These are phyloP conservation scores for Chlamydotis undulata DNA, from an alignment of 2,113 vertebrate genomes.

Conservation along the genomic window DNA sequence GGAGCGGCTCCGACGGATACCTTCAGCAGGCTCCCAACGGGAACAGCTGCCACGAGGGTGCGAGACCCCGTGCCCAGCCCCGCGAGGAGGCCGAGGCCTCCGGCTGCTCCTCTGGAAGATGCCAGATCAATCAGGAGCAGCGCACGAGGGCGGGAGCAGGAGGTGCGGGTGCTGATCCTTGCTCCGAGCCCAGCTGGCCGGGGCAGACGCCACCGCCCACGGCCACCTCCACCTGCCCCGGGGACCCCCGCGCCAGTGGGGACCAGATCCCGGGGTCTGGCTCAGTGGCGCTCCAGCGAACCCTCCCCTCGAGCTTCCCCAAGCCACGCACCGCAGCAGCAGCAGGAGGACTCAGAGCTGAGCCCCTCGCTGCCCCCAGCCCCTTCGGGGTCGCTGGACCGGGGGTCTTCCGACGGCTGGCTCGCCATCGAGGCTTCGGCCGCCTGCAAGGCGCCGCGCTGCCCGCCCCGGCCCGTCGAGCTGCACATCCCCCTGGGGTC, in stretches of 20 bases:
- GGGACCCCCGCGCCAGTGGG: neutral
- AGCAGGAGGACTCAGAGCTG: fast-evolving
- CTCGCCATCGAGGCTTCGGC: neutral
- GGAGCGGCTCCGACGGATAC: neutral
- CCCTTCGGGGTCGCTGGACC: neutral
- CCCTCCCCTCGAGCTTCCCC: neutral
- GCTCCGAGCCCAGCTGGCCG: neutral
- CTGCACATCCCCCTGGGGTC: neutral
- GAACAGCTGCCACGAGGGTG: fast-evolving
- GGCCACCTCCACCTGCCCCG: neutral
- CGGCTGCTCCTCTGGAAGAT: neutral
- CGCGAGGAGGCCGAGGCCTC: neutral
- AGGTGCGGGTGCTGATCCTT: neutral
- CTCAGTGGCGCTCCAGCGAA: neutral
- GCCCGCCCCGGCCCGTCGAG: neutral
- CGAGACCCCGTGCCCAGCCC: fast-evolving
- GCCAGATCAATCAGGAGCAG: neutral
- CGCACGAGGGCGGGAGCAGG: fast-evolving
- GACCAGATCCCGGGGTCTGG: neutral
- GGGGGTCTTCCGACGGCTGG: fast-evolving
- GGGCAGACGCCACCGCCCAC: neutral
- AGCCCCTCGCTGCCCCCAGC: fast-evolving
- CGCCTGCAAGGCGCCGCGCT: fast-evolving
- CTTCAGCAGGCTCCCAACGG: fast-evolving
- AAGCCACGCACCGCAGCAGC: neutral